Evolutionary conservation across 2,797 vertebrate genomes (phyloP), one percentile per base, ranked within the genome.

Genomic region (Catamblyrhynchus diadema): DNA sequence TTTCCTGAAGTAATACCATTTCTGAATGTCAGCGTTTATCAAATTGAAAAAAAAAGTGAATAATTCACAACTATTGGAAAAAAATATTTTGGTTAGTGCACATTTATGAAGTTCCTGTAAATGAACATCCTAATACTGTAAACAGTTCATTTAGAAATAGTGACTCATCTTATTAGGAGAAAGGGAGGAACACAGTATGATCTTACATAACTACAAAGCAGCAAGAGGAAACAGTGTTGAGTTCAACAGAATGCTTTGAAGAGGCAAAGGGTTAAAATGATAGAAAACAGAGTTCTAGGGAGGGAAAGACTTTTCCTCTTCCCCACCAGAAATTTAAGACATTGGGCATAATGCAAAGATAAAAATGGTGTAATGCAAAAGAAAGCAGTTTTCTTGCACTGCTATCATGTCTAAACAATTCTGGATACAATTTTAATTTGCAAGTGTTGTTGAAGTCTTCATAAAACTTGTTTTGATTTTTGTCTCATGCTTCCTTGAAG

Each of bases 381-480:
- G 87, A 92, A 91, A 92, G 62, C 32, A 12, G 59, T 86, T 95
- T 93, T 92, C 81, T 85, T 91, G 51, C 42, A 39, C 62, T 85
- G 44, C 79, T 94, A 75, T 91, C 89, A 88, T 83, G 69, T 96
- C 94, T 95, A 96, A 96, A 96, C 82, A 96, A 75, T 93, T 96
- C 94, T 97, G 94, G 94, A 93, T 93, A 17, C 81, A 94, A 83
- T 94, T 96, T 94, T 82, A 88, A 75, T 88, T 95, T 95, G 48
- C 87, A 44, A 93, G 89, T 89, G 91, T 93, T 96, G 94, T 95
- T 96, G 95, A 96, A 95, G 92, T 92, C 89, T 96, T 94, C 73
- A 82, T 91, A 93, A 96, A 93, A 96, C 81, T 96, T 96, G 94
- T 96, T 96, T 97, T 97, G 92, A 95, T 97, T 96, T 96, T 97